Evolutionary conservation across 2,797 vertebrate species (phyloP), one percentile per base, ranked within the genome.

Genomic region (Delichon dasypus): DNA sequence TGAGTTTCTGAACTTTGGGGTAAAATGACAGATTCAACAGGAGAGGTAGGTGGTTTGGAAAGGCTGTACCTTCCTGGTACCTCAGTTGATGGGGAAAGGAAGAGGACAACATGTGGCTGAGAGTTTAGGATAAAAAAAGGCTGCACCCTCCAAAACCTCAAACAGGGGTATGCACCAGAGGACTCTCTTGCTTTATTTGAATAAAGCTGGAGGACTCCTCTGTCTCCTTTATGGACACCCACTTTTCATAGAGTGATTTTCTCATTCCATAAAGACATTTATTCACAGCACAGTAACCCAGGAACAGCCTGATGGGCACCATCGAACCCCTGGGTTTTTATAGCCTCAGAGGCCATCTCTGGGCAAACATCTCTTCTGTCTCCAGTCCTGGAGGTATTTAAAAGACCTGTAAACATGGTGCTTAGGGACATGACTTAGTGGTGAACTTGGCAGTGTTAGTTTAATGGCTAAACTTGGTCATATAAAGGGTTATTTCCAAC

Each of bases 101-200:
- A 57, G 21, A 20, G 26, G 14, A 11, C 9, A 57, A 7, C 0
- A 0, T 57, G 20, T 1, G 0, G 6, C 17, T 1, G 1, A 11
- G 9, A 66, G 6, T 57, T 50, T 34, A 26, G 44, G 36, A 26
- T 36, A 30, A 66, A 65, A 13, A 25, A 10, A 50, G n/a, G 11
- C 11, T 66, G 14, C 4, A 2, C 4, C 17, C 17, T 66, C 13
- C 1, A 2, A 50, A 50, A 66, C 13, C 21, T 30, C 0, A 1
- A 3, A 22, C 2, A 7, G 7, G 42, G 15, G 7, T 30, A 30
- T 21, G 10, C 6, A 8, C 14, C 8, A 30, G 17, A 36, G 36
- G 44, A 32, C 26, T 22, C 9, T 34, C 26, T 85, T 2, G 1
- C 9, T 58, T 66, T 26, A 12, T 26, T 58, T 17, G 1, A 66